Evolutionary conservation across 2,888 invertebrate species (phyloP).

Genomic region (Nymphalis c-album): DNA sequence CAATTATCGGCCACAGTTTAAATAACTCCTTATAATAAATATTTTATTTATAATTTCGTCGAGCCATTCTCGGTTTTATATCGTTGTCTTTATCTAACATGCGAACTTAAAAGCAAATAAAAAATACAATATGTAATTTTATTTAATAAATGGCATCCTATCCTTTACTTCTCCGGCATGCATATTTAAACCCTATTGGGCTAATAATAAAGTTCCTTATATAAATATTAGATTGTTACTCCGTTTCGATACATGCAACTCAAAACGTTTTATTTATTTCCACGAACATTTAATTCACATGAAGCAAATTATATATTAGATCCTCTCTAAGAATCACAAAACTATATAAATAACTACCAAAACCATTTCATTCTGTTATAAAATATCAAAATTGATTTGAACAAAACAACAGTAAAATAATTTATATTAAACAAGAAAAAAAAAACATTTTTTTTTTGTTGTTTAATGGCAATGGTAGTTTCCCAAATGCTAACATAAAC

Average conservation of each 20-base stretch:
- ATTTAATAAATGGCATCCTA: neutral
- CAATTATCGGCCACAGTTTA: too few relatives aligned
- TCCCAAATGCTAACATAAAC: slow-evolving; percentile 38
- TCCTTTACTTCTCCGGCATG: neutral
- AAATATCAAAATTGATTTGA: neutral
- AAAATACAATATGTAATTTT: neutral
- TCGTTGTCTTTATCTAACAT: neutral
- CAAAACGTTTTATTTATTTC: neutral
- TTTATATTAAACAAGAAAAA: neutral
- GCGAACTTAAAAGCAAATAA: slow-evolving; percentile 4
- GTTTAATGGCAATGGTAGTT: slow-evolving; percentile 31
- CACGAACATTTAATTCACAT: neutral
- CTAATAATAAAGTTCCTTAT: neutral
- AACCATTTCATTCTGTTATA: slow-evolving; percentile 16
- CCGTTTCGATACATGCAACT: neutral
- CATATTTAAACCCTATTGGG: neutral
- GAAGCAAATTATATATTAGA: neutral
- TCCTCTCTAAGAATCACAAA: neutral
- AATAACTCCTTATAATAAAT: too few relatives aligned
- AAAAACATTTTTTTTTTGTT: slow-evolving; percentile 1
- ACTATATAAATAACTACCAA: slow-evolving; percentile 13
- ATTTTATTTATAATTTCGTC: too few relatives aligned
- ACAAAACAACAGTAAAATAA: neutral
- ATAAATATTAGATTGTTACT: neutral
- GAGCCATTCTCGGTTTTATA: too few relatives aligned